phyloP scores from a whole-genome alignment of 2,888 invertebrate species.

The Netelia fuscicornis region DNA sequence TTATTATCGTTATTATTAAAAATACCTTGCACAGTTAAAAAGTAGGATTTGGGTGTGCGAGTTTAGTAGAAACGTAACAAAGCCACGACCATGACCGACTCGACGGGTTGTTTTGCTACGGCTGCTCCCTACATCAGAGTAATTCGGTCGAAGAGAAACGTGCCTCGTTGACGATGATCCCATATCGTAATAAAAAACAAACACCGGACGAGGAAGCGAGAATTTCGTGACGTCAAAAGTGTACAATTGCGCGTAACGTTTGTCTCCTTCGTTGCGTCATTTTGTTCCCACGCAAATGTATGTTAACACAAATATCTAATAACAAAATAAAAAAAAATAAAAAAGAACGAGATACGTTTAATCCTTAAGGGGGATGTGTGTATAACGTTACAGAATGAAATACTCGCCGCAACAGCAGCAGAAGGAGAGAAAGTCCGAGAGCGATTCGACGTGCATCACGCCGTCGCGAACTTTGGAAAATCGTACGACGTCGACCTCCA shows the following conservation, averaged over 20 bases:
- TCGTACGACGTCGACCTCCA: constrained; percentile 56
- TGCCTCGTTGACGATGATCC: constrained; percentile 9
- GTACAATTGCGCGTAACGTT: background rate
- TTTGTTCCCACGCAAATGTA: no score
- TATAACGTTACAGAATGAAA: constrained; percentile 77
- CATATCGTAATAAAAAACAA: constrained; percentile 31
- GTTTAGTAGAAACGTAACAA: background rate
- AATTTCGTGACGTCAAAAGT: constrained; percentile 18
- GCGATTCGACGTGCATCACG: constrained; percentile 80
- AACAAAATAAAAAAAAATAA: background rate
- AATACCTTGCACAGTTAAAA: no score
- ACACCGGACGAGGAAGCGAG: constrained; percentile 35
- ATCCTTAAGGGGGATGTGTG: no score
- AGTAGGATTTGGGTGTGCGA: background rate
- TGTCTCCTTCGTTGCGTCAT: background rate
- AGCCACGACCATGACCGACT: constrained; percentile 4
- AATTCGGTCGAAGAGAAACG: background rate
- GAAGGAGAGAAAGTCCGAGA: constrained; percentile 82
- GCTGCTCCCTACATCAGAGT: constrained; percentile 11
- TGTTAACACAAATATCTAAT: background rate
- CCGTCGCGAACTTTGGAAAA: constrained; percentile 73
- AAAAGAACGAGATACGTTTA: no score
- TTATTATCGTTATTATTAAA: no score
- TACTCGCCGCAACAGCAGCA: constrained; percentile 83
- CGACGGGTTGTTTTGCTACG: background rate